Base-by-base conservation (phyloP, 1,140 invertebrate genomes). In the Pseudomyrmex concolor region DNA sequence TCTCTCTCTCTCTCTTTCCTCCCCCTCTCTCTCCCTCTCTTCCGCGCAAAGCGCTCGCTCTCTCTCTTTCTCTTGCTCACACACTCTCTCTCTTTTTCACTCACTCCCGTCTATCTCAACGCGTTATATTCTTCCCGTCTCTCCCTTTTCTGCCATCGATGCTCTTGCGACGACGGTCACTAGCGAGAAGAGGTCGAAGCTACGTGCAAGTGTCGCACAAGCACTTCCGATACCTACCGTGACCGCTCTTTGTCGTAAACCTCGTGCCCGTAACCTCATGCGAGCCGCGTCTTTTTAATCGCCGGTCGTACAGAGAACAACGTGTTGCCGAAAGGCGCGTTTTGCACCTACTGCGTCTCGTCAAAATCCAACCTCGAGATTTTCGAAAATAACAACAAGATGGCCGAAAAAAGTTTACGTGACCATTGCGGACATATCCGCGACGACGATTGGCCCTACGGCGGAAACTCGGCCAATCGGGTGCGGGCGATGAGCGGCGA, bases 331-430 rank as follows among this genome's bases (percentile, higher is more conserved):
- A 63, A 55, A 84, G 19, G 10, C 25, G 45, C 81, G 70, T 60
- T 50, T 12, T 48, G 22, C 19, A n/a, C 19, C 19, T 70, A 77
- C 54, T 86, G 51, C 62, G 84, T 85, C 71, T 70, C 80, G 60
- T 22, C 82, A 68, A 88, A 91, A 91, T 77, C 83, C 89, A 91
- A 91, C 89, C 87, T 89, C 89, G 74, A 90, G 89, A 93, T 93
- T 93, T 93, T 93, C 92, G 92, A 93, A 93, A 92, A 93, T 93
- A 93, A 93, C 92, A 93, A 92, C 90, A 93, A 92, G 89, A 92
- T 92, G 92, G 92, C 91, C 85, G 91, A 85, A 74, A 83, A 83
- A 84, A 86, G 84, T 89, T 86, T 91, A 86, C 89, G 81, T 86
- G 87, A 89, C 89, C 87, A 92, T 90, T 91, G 89, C 86, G 80